These are phyloP conservation scores for Ladona fulva DNA, from an alignment of 1,140 invertebrate genomes.

Conservation along the genomic window DNA sequence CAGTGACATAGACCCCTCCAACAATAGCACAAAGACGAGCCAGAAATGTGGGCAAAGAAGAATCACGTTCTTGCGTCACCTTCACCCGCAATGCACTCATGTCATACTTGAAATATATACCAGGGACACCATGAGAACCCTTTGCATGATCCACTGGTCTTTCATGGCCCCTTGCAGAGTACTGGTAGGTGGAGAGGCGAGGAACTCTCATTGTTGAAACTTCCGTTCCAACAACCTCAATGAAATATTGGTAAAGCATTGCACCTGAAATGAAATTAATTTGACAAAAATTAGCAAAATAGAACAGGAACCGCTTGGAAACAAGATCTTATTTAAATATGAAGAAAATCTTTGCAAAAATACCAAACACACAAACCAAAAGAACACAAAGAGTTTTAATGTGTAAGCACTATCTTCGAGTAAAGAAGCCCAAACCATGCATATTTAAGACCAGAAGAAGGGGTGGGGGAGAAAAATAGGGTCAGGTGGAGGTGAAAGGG, in stretches of 20 bases:
- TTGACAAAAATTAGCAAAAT: too few species aligned
- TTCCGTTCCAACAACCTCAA: conserved; percentile 91
- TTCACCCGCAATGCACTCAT: conserved; percentile 79
- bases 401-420: too few species aligned
- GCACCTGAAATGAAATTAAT: conserved; percentile 54
- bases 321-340: too few species aligned
- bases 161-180: conserved; percentile 81
- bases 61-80: conserved; percentile 69
- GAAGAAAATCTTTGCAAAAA: too few species aligned
- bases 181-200: conserved; percentile 70
- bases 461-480: too few species aligned
- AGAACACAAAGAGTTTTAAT: too few species aligned
- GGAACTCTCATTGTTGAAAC: conserved; percentile 54
- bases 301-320: too few species aligned
- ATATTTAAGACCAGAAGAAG: too few species aligned
- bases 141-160: conserved; percentile 60
- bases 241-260: conserved; percentile 86
- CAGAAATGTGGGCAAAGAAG: conserved; percentile 64
- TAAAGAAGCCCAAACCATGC: too few species aligned
- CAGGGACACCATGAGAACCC: conserved; percentile 85
- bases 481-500: too few species aligned
- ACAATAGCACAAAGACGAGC: conserved; percentile 80
- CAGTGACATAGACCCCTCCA: conserved; percentile 82
- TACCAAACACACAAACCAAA: too few species aligned
- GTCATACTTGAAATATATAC: conserved; percentile 93